phyloP scores from a whole-genome alignment of 2,797 vertebrate species.

The Tympanoctomys barrerae region DNA sequence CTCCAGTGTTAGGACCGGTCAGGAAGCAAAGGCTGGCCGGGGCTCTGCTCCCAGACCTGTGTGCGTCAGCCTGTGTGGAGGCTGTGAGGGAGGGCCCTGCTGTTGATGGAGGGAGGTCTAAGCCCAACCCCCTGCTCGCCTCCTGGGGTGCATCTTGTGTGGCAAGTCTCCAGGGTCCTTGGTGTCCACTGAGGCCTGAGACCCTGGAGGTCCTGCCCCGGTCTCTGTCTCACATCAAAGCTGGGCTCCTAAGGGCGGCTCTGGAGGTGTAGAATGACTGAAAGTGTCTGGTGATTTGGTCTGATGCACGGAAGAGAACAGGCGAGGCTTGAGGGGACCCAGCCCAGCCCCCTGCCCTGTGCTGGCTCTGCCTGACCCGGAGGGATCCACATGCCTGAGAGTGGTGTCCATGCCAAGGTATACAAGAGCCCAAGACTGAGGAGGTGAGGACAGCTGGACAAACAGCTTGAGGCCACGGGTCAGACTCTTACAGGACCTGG shows the following conservation, averaged over 20 bases:
- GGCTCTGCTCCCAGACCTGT: not conserved
- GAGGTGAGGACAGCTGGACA: slow-evolving; percentile 80
- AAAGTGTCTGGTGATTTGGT: not conserved
- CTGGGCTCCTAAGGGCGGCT: not conserved
- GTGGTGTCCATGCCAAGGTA: slow-evolving; percentile 73
- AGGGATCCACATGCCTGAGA: slow-evolving; percentile 75
- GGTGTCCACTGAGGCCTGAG: not conserved
- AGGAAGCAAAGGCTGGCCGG: not conserved
- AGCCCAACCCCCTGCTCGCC: not conserved
- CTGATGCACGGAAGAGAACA: not conserved
- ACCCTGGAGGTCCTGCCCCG: not conserved
- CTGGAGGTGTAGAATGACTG: not conserved
- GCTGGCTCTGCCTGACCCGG: slow-evolving; percentile 63
- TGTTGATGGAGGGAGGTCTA: not conserved
- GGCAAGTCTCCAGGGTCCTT: not conserved
- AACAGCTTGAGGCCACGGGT: slow-evolving; percentile 63
- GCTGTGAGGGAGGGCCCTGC: not conserved
- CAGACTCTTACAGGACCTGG: slow-evolving; percentile 60
- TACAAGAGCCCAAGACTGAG: slow-evolving; percentile 68
- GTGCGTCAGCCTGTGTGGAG: not conserved
- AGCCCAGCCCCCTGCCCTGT: not conserved
- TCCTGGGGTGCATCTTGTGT: not conserved
- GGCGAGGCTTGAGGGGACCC: not conserved
- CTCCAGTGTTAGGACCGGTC: not conserved
- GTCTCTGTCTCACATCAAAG: not conserved